Evolutionary conservation across 2,888 invertebrate species (phyloP), one percentile per base, ranked within the genome.

Genomic region (Thumatha senex): DNA sequence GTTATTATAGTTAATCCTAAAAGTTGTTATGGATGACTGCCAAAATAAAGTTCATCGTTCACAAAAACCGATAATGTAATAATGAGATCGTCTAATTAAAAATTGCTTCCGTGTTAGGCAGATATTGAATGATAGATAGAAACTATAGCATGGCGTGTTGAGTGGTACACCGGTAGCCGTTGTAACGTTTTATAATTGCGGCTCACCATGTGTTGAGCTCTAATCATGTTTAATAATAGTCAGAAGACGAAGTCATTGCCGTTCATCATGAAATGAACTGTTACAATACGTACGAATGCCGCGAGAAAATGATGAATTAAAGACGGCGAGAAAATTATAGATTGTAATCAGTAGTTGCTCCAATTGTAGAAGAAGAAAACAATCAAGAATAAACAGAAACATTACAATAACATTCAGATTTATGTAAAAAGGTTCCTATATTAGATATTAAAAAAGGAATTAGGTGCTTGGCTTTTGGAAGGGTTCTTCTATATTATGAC

Each of bases 261-360:
- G 82, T 82, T 86, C 82, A 86, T 85, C 91, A 90, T 90, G 91
- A 88, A 86, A 91, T 86, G 83, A 89, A 90, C 90, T 86, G 91
- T 89, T 90, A 88, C 87, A 82, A 74, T 31, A 82, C 76, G 78
- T 76, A 82, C 70, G 82, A 84, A 86, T 70, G 70, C 51, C 55
- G 70, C 75, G 79, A 79, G 82, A 81, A 79, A 81, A 84, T 83
- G 78, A 84, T 80, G 70, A 76, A 84, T 86, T 75, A 74, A 70
- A 66, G 11, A 36, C 54, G 56, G 69, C 75, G 78, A 78, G 82
- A 80, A 79, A 82, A 83, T 82, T 76, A 82, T 78, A 69, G 76
- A 84, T 84, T 72, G 71, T 67, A 66, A 35, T 44, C 13, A 44
- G 13, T 63, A 61, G 53, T 24, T 67, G 69, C 47, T 69, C 63